Conservation (phyloP, 2,113 vertebrate genomes). For the Glaucidium brasilianum region DNA sequence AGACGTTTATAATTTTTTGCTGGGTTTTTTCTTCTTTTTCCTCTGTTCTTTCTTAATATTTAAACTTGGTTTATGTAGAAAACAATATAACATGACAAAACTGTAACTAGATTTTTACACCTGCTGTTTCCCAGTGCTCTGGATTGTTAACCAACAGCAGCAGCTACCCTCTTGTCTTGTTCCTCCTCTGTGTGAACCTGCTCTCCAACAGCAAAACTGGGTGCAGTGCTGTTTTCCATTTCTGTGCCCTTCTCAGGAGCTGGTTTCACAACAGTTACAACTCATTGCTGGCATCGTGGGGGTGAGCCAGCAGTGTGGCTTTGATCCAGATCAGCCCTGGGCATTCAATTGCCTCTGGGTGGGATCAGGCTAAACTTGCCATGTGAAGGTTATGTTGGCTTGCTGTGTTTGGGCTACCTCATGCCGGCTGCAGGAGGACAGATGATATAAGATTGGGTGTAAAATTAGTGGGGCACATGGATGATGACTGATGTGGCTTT, state of each 20-base stretch:
- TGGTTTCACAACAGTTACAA: not conserved
- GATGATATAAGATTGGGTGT: rapidly evolving
- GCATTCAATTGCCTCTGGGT: not conserved
- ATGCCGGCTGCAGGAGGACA: rapidly evolving
- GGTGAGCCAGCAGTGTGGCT: not conserved
- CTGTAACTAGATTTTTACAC: not conserved
- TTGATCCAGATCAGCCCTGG: not conserved
- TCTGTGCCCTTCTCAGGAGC: not conserved
- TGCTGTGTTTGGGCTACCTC: not conserved
- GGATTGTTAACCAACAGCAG: not conserved
- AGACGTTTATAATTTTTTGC: not conserved
- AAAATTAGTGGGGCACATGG: not conserved
- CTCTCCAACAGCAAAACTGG: not conserved
- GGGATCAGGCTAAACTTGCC: not conserved
- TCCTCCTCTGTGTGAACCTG: not conserved
- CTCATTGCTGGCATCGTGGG: rapidly evolving
- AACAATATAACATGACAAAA: not conserved
- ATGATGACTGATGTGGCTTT: not conserved
- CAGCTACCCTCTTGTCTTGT: not conserved
- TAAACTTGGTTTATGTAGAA: not conserved
- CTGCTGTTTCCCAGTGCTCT: not conserved
- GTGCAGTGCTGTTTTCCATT: not conserved
- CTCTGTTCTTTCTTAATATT: not conserved
- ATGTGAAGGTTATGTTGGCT: not conserved
- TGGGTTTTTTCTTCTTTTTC: not conserved